Conservation (phyloP, 2,888 invertebrate genomes). For the Polymixis flavicincta region DNA sequence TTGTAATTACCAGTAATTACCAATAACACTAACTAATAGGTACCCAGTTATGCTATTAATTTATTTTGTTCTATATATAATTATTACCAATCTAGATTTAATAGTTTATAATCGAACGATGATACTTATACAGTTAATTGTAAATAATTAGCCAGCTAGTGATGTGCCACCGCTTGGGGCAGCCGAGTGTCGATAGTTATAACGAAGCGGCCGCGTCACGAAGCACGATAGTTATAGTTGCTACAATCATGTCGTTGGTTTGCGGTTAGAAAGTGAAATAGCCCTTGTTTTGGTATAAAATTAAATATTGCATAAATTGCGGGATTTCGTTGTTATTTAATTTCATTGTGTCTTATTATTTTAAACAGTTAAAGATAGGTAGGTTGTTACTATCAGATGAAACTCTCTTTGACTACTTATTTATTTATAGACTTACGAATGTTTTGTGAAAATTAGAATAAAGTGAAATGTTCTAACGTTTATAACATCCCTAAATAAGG, state of each 20-base stretch:
- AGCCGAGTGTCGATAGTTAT: conserved; percentile 53
- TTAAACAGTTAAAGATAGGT: conserved; percentile 5
- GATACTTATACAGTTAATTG: conserved; percentile 35
- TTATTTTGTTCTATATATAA: conserved; percentile 6
- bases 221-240: conserved; percentile 66
- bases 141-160: conserved; percentile 58
- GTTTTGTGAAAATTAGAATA: conserved; percentile 5
- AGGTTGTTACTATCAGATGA: neutral
- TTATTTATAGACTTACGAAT: neutral
- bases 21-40: conserved; percentile 9
- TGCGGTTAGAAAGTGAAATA: conserved; percentile 84
- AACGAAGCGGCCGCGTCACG: conserved; percentile 66
- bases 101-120: conserved; percentile 29
- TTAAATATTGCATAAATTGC: conserved; percentile 78
- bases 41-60: neutral
- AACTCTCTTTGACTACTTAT: neutral
- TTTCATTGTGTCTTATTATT: conserved; percentile 53
- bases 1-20: conserved; percentile 14
- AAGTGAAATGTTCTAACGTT: neutral
- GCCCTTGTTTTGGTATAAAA: conserved; percentile 75
- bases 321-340: conserved; percentile 64
- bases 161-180: conserved; percentile 60
- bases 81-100: conserved; percentile 42
- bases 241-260: conserved; percentile 73
- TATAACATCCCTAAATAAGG: too few relatives aligned